A percentile compares a stretch with the other conserved stretches of the same genome.
These are phyloP conservation scores for Phymatocera aterrima DNA, from an alignment of 2,888 invertebrate genomes.

Conservation along the genomic window DNA sequence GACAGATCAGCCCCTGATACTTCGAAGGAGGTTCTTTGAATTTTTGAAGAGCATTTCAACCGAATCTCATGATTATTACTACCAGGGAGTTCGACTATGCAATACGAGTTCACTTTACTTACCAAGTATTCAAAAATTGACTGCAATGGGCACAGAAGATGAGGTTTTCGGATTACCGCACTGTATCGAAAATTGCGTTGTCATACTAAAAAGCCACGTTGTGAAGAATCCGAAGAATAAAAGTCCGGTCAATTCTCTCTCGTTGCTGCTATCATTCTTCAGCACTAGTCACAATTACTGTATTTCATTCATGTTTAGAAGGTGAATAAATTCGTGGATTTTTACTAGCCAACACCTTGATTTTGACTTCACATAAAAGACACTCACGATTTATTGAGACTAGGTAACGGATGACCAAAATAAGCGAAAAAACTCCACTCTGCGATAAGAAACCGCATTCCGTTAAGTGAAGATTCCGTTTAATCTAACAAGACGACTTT, in stretches of 20 bases:
- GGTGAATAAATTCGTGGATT: background rate
- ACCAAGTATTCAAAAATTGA: conserved; percentile 18
- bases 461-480: background rate
- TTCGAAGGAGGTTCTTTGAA: too few relatives aligned
- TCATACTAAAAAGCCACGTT: conserved; percentile 13
- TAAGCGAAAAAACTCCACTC: background rate
- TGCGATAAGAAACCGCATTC: background rate
- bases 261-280: background rate
- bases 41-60: background rate
- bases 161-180: background rate
- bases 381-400: background rate
- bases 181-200: background rate
- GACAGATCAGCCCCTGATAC: too few relatives aligned
- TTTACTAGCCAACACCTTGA: background rate
- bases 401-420: background rate
- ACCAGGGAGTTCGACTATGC: too few relatives aligned
- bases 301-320: conserved; percentile 3
- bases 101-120: background rate
- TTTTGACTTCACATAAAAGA: background rate
- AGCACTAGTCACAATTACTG: conserved; percentile 1
- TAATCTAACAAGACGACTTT: background rate
- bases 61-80: background rate
- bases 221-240: background rate
- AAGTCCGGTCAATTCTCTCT: background rate
- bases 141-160: background rate